Evolutionary conservation across 2,888 invertebrate species (phyloP), one percentile per base, ranked within the genome.

Genomic region (Pyrrhosoma nymphula): DNA sequence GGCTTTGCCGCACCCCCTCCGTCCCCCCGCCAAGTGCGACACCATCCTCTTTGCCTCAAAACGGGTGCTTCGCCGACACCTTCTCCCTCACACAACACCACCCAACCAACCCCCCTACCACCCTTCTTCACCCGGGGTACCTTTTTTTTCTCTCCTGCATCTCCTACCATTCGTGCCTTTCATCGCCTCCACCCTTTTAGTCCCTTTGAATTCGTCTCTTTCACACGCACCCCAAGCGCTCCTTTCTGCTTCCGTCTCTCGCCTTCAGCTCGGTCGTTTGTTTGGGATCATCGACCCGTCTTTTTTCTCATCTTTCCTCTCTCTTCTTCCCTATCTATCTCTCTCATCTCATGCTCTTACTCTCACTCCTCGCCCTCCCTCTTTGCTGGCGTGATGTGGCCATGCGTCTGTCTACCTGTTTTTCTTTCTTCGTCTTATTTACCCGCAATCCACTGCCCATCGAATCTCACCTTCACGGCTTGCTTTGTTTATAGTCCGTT

Each of bases 201-300:
- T 63, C 69, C 93, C 63, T 47, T 56, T 47, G 47, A 89, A 47
- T 82, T 82, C 82, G 82, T 89, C 89, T n/a, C 93, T n/a, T 60
- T 39, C 47, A 47, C 63, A 93, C 93, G 69, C 93, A 75, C 47
- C 47, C 69, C 23, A 60, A 60, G 91, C 63, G 39, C 63, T 3
- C 91, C 26, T 69, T 69, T 69, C 69, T 69, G 69, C n/a, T 23
- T 88, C 88, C 35, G 10, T 88, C 88, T 89, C 89, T 89, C 93
- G 39, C 69, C 47, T 63, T 69, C 89, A 56, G 55, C 47, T 35
- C 26, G 35, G 82, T 82, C 82, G 82, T 82, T 82, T 82, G 82
- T 82, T 82, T 82, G 82, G 18, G 82, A 82, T 82, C 82, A 35
- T 82, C 82, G 82, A 82, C 82, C 35, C 82, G n/a, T 26, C 35